These are phyloP conservation scores for Hyalella azteca DNA, from an alignment of 2,888 invertebrate genomes.

Conservation along the genomic window DNA sequence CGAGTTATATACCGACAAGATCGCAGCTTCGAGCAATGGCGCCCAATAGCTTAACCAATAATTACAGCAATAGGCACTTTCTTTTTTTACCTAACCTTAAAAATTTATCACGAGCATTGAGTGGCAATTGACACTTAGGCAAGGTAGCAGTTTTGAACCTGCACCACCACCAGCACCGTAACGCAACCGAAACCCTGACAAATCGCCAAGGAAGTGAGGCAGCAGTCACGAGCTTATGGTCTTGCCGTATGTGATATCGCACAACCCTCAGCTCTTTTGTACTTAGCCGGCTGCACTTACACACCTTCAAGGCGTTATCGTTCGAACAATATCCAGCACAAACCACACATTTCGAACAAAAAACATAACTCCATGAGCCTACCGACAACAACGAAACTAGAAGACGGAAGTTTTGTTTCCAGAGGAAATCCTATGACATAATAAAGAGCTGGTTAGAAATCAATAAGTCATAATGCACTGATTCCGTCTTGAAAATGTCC, in stretches of 20 bases:
- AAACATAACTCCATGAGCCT: constrained; percentile 9
- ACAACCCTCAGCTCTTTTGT: constrained; percentile 22
- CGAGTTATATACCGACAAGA: constrained; percentile 13
- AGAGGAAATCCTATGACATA: background rate
- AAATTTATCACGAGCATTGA: constrained; percentile 26
- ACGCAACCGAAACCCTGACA: too few relatives aligned
- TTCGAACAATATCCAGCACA: background rate
- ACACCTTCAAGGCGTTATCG: background rate
- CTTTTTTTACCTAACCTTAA: constrained; percentile 32
- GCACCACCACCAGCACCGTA: background rate
- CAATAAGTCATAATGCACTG: background rate
- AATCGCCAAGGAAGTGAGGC: background rate
- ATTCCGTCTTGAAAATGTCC: background rate
- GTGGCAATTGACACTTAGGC: background rate
- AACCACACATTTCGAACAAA: background rate
- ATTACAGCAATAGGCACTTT: constrained; percentile 36
- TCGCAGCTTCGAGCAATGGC: constrained; percentile 20
- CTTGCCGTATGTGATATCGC: background rate
- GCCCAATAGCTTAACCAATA: constrained; percentile 29
- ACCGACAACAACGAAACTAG: constrained; percentile 8
- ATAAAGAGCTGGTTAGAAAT: constrained; percentile 11
- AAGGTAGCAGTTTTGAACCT: background rate
- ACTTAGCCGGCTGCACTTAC: background rate
- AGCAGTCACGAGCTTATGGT: background rate
- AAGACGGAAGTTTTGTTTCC: constrained; percentile 10